phyloP scores from a whole-genome alignment of 2,888 invertebrate species.

The Rhamphomyia laevipes region DNA sequence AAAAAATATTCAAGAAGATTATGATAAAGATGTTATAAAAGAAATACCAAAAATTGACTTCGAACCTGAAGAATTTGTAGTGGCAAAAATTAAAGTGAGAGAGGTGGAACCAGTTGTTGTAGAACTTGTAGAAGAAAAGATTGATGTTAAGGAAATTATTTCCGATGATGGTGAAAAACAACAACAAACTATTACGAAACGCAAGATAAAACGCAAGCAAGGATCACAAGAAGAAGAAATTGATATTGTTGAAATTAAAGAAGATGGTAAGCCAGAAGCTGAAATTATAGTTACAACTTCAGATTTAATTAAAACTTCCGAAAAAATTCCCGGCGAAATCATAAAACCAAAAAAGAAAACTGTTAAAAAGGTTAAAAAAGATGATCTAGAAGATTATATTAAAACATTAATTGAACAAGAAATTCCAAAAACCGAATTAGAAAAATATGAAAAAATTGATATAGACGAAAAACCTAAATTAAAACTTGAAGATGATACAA shows the following conservation, averaged over 20 bases:
- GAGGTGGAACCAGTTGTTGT: conserved; percentile 26
- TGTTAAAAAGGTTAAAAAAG: conserved; percentile 25
- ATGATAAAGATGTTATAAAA: not conserved
- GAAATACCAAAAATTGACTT: conserved; percentile 5
- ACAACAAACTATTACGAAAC: conserved; percentile 28
- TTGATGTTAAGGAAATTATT: conserved; percentile 28
- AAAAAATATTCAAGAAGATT: conserved; percentile 20
- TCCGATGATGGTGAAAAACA: conserved; percentile 27
- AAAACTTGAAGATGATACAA: conserved; percentile 16
- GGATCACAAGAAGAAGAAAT: conserved; percentile 36
- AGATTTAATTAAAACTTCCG: conserved; percentile 6
- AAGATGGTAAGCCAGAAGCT: conserved; percentile 7
- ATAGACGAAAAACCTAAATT: conserved; percentile 24
- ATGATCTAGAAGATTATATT: conserved; percentile 26
- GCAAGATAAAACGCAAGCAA: conserved; percentile 34
- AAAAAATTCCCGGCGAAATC: conserved; percentile 15
- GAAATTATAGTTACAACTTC: conserved; percentile 26
- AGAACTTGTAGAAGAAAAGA: conserved; percentile 15
- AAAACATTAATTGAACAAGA: conserved; percentile 30
- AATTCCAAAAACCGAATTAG: conserved; percentile 31
- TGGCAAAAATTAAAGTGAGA: conserved; percentile 35
- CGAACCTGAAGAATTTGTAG: conserved; percentile 32
- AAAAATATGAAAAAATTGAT: conserved; percentile 36
- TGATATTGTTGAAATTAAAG: conserved; percentile 34
- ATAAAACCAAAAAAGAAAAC: conserved; percentile 27